These are phyloP conservation scores for Drosophila borealis DNA, from an alignment of 2,888 invertebrate genomes.

Conservation along the genomic window DNA sequence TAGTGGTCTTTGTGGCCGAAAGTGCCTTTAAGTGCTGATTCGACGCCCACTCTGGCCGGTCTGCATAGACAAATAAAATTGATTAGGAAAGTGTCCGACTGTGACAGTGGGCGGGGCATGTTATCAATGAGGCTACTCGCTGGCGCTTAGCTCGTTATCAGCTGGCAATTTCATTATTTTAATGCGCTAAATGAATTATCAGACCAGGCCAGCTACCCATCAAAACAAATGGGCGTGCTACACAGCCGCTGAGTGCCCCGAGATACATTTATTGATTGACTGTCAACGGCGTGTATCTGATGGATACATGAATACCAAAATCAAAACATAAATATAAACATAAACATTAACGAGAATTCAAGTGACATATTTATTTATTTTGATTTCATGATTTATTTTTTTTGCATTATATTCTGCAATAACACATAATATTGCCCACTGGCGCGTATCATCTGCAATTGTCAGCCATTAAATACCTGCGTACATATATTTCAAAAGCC, in stretches of 20 bases:
- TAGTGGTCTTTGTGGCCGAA: constrained; percentile 11
- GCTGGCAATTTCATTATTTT: constrained; percentile 75
- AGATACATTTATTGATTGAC: constrained; percentile 44
- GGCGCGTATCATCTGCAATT: constrained; percentile 76
- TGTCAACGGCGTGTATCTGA: constrained; percentile 16
- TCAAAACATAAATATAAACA: neutral
- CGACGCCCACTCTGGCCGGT: constrained; percentile 4
- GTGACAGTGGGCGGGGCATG: constrained; percentile 36
- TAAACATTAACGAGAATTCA: neutral
- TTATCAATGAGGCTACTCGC: constrained; percentile 40
- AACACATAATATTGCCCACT: constrained; percentile 81
- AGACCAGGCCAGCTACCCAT: constrained; percentile 32
- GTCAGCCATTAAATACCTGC: neutral
- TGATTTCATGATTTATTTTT: constrained; percentile 21
- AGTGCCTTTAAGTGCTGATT: constrained; percentile 33
- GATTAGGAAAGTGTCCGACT: constrained; percentile 58
- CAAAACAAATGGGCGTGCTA: constrained; percentile 51
- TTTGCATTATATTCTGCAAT: constrained; percentile 70
- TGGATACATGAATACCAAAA: neutral
- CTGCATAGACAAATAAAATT: constrained; percentile 71
- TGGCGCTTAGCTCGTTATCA: constrained; percentile 58
- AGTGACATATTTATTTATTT: constrained; percentile 7
- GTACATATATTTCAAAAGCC: neutral
- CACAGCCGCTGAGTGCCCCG: neutral
- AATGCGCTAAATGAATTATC: constrained; percentile 70